Percentiles rank a stretch among this genome's conserved stretches.
These are phyloP conservation scores for Thinocorus orbignyianus DNA, from an alignment of 2,113 vertebrate genomes.

Conservation along the genomic window DNA sequence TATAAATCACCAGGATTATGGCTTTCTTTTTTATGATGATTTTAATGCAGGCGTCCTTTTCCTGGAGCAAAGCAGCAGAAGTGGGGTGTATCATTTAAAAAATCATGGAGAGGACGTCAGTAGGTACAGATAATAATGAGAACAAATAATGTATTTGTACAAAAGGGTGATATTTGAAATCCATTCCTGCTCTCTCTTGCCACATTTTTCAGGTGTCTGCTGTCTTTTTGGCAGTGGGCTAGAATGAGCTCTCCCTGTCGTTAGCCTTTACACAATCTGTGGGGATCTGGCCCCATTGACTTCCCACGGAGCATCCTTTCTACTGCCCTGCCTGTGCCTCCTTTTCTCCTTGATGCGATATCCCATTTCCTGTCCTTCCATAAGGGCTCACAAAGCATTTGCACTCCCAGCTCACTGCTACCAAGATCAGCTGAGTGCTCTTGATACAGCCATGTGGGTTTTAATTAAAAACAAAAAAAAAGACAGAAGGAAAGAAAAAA, in stretches of 20 bases:
- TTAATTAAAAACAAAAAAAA: not conserved
- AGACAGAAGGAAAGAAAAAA: not conserved
- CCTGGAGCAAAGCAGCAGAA: not conserved
- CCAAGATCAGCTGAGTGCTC: not conserved
- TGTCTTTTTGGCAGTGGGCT: not conserved
- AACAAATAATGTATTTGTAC: not conserved
- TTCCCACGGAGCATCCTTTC: not conserved
- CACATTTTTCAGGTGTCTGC: not conserved
- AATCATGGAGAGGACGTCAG: not conserved
- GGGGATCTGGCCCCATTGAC: not conserved
- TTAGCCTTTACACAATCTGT: rapidly evolving
- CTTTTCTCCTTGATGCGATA: not conserved
- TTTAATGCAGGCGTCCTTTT: slow-evolving; percentile 2
- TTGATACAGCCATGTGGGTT: not conserved
- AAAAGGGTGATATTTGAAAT: not conserved
- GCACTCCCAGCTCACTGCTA: not conserved
- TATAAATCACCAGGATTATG: slow-evolving; percentile 15
- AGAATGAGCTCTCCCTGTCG: not conserved
- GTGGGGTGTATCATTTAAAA: not conserved
- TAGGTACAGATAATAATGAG: not conserved
- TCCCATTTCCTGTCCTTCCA: not conserved
- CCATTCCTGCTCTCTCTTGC: not conserved
- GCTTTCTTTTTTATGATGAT: not conserved
- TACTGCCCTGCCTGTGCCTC: not conserved
- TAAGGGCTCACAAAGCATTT: not conserved